phyloP scores from a whole-genome alignment of 2,888 invertebrate species.

The Saturnia pavonia region DNA sequence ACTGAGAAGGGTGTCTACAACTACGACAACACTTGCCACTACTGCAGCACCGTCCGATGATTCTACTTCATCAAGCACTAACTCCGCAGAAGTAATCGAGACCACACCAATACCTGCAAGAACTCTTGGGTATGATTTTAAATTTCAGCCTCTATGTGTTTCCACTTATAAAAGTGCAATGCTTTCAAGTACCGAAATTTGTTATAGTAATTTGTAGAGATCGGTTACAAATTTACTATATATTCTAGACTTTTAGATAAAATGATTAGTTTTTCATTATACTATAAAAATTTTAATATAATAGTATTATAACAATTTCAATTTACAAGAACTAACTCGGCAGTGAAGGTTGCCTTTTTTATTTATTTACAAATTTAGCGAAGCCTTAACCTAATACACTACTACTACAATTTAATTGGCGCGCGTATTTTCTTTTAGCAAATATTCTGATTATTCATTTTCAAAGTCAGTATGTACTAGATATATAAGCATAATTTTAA shows the following conservation, averaged over 20 bases:
- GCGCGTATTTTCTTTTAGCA: background rate
- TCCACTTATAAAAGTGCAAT: background rate
- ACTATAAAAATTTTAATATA: too few species aligned
- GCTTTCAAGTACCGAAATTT: background rate
- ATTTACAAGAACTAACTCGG: too few species aligned
- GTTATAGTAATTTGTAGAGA: too few species aligned
- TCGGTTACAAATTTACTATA: too few species aligned
- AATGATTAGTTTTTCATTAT: too few species aligned
- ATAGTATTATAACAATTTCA: too few species aligned
- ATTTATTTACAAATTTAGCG: background rate
- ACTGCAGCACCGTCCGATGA: conserved; percentile 54
- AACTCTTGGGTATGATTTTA: conserved; percentile 50
- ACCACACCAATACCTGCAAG: conserved; percentile 64
- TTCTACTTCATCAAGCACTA: conserved; percentile 51
- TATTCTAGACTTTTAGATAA: too few species aligned
- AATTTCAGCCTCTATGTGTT: background rate
- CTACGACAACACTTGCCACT: conserved; percentile 56
- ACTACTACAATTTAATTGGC: background rate
- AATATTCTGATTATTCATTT: background rate
- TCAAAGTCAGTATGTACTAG: background rate
- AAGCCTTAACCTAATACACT: background rate
- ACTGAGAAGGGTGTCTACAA: conserved; percentile 51
- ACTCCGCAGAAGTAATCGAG: conserved; percentile 62
- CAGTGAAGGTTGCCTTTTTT: background rate
- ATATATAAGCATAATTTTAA: background rate